A percentile compares a stretch with the other conserved stretches of the same genome.
Conservation (phyloP, 2,797 vertebrate genomes). For the Amblyraja radiata region DNA sequence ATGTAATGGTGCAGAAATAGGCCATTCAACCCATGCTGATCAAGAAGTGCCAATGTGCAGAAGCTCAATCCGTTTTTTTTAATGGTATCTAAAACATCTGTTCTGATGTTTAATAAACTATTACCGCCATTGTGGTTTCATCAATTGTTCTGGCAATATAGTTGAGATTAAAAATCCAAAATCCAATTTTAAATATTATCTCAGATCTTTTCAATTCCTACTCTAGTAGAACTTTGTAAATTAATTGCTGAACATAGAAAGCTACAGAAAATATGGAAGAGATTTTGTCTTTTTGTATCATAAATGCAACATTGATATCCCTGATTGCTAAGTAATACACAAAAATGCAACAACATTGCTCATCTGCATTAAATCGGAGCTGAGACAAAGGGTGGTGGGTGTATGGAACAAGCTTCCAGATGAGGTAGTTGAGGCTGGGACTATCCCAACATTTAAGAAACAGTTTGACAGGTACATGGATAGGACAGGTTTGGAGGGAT, state of each 20-base stretch:
- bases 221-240: background rate
- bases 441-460: too few relatives aligned
- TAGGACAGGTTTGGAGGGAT: too few relatives aligned
- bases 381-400: too few relatives aligned
- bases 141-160: background rate
- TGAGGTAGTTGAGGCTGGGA: too few relatives aligned
- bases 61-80: background rate
- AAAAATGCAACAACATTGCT: background rate
- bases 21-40: too few relatives aligned
- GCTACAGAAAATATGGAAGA: background rate
- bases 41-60: background rate
- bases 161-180: background rate
- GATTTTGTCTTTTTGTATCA: background rate
- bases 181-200: background rate
- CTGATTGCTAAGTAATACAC: background rate
- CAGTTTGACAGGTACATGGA: too few relatives aligned
- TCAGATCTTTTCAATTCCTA: background rate
- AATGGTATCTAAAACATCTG: background rate
- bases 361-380: background rate
- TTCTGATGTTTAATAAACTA: background rate
- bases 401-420: too few relatives aligned
- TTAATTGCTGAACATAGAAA: background rate
- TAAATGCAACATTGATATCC: background rate
- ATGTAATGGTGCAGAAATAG: too few relatives aligned
- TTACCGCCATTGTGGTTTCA: background rate